Evolutionary conservation across 2,797 vertebrate genomes (phyloP).

Genomic region (Eutrigla gurnardus): DNA sequence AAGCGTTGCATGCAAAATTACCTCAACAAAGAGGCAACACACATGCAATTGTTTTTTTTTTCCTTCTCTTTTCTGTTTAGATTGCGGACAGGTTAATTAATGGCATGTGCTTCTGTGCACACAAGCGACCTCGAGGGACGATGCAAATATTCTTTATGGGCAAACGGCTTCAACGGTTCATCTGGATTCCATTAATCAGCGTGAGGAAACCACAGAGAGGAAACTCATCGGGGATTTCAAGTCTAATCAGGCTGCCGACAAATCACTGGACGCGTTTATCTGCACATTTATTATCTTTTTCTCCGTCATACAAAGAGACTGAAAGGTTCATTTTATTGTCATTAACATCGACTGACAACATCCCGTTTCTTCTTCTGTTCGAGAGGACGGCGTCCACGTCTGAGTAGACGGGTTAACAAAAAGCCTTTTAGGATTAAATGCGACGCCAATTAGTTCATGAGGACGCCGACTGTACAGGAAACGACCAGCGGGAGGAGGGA

Average conservation of each 20-base stretch:
- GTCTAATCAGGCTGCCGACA: constrained; percentile 52
- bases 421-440: constrained; percentile 65
- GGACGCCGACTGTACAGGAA: constrained; percentile 23
- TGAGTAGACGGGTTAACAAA: constrained; percentile 57
- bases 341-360: constrained; percentile 30
- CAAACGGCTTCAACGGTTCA: constrained; percentile 53
- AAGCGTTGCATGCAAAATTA: constrained; percentile 2
- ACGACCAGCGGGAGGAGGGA: constrained; percentile 12
- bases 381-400: not conserved
- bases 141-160: constrained; percentile 56
- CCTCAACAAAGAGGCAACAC: constrained; percentile 22
- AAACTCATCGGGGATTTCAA: constrained; percentile 61
- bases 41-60: constrained; percentile 1
- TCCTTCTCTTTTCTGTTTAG: constrained; percentile 27
- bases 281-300: too few species aligned
- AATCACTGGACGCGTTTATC: constrained; percentile 37
- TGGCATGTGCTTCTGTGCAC: constrained; percentile 41
- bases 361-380: constrained; percentile 28
- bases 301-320: too few species aligned
- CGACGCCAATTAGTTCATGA: constrained; percentile 62
- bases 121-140: constrained; percentile 41
- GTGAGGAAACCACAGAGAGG: constrained; percentile 39
- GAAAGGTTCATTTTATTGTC: not conserved
- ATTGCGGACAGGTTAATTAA: constrained; percentile 64
- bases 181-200: constrained; percentile 67